Base-by-base conservation (phyloP, 2,113 vertebrate genomes). In the Corydoras sp. region DNA sequence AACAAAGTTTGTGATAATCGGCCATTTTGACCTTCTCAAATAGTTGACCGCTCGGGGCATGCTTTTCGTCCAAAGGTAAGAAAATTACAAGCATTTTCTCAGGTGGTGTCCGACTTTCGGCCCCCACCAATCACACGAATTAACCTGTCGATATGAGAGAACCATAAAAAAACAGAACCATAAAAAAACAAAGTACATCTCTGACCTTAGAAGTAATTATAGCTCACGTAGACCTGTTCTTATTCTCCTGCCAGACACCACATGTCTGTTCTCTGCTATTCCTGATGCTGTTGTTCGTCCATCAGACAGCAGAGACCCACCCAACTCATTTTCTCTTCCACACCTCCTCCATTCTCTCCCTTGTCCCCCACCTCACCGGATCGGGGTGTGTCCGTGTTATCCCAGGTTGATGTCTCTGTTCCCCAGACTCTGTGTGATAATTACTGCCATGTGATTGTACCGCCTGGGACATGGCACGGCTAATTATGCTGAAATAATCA, bases 401-500 rank as follows among this genome's bases (percentile, higher is more conserved):
- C 76, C 83, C 81, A 74, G 3, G n/a, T 77, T 84, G 87, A 85
- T 84, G 76, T 80, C 79, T 81, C 73, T 75, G 13, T 74, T 84
- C 85, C 80, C 81, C 75, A 81, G 83, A 80, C 81, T 83, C 70
- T 73, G 75, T 66, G 72, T 79, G 71, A 73, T 89, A 87, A 89
- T 87, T 86, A 83, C 81, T 73, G 80, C 71, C 81, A 66, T 75
- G 83, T 87, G 83, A 83, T 83, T 79, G 79, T 81, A 80, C 81
- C 80, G 80, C 73, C 24, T 69, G 83, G 83, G 85, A 88, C 77
- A 67, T 74, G 77, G 76, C 74, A 77, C 68, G 82, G 82, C 83
- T 88, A 89, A 89, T 90, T 89, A 85, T 82, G 69, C 77, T 65
- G 80, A 69, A 87, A 84, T 85, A 87, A 86, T 87, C 85, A 81